These are phyloP conservation scores for Sepiola atlantica DNA, from an alignment of 2,888 invertebrate species.

Conservation along the genomic window DNA sequence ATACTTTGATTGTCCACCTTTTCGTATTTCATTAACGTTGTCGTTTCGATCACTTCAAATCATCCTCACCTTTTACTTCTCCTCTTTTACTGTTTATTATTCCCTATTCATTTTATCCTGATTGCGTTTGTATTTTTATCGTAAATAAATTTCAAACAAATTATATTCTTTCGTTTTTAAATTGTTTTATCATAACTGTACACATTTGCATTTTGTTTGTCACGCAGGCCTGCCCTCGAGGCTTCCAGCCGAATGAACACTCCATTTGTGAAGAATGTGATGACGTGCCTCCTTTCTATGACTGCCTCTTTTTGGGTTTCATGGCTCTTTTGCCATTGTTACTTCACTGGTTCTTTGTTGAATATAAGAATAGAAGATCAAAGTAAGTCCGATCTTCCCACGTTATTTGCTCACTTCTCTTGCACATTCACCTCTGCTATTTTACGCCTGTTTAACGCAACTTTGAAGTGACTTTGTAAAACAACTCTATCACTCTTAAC, in stretches of 20 bases:
- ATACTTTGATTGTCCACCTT: no score
- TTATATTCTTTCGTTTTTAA: no score
- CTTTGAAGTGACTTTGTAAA: neutral
- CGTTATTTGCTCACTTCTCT: neutral
- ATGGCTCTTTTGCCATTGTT: conserved; percentile 92
- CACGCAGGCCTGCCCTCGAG: conserved; percentile 76
- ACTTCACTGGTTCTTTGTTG: conserved; percentile 94
- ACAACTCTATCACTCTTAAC: neutral
- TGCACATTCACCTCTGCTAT: neutral
- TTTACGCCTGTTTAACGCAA: neutral
- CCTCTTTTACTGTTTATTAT: no score
- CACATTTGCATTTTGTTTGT: neutral
- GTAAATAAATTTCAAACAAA: neutral
- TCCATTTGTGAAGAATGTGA: conserved; percentile 86
- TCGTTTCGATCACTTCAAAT: no score
- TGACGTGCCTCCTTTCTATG: conserved; percentile 86
- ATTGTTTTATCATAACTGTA: neutral
- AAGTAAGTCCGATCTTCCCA: conserved; percentile 77
- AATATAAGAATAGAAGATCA: conserved; percentile 82
- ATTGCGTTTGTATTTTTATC: neutral
- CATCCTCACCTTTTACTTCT: no score
- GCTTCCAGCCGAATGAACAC: conserved; percentile 79
- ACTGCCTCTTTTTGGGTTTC: conserved; percentile 94
- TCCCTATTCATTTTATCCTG: neutral
- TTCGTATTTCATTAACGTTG: no score